Conservation (phyloP, 1,140 invertebrate species). For the Galendromus occidentalis region DNA sequence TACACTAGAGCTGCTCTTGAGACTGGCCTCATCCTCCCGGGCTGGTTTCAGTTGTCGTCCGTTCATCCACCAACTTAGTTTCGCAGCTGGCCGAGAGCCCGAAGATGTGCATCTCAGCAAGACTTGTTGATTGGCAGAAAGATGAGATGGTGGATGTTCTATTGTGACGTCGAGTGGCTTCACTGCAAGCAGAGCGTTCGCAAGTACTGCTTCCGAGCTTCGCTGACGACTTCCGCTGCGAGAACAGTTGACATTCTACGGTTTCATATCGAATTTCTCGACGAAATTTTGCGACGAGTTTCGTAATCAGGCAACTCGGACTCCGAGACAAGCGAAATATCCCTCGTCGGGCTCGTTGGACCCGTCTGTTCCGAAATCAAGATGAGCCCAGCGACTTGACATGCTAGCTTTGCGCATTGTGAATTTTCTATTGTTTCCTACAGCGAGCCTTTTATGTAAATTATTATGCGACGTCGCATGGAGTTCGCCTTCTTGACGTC, state of each 20-base stretch:
- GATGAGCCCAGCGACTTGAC: too few species aligned
- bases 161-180: constrained; percentile 56
- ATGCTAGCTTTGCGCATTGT: too few species aligned
- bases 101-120: constrained; percentile 62
- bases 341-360: too few species aligned
- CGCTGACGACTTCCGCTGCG: background rate
- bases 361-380: too few species aligned
- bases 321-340: too few species aligned
- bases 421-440: too few species aligned
- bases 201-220: background rate
- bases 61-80: constrained; percentile 61
- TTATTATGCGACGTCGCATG: too few species aligned
- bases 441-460: too few species aligned
- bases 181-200: constrained; percentile 37
- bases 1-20: background rate
- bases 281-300: too few species aligned
- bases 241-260: background rate
- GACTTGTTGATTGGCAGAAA: constrained; percentile 57
- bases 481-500: too few species aligned
- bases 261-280: too few species aligned
- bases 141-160: constrained; percentile 48
- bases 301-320: too few species aligned
- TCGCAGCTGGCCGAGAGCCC: constrained; percentile 62
- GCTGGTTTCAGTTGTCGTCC: constrained; percentile 25
- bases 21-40: background rate